Base-by-base conservation (phyloP, 1,140 invertebrate genomes). In the Drosophila tani region DNA sequence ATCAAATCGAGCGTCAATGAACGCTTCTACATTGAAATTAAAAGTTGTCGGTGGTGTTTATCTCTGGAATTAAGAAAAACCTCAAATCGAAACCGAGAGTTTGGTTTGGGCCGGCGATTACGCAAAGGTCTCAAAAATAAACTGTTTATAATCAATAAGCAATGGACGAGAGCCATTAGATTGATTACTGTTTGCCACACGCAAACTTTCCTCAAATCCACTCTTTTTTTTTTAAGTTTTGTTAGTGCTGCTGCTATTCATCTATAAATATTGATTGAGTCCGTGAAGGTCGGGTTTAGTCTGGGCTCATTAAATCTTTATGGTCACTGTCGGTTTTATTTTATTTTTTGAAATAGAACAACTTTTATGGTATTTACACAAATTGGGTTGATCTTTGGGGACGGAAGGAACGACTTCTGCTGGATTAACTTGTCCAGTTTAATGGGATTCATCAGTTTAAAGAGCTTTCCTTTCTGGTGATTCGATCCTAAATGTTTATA, bases 21-120 rank as follows among this genome's bases (percentile, higher is more conserved):
- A 88, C 84, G 84, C 81, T 79, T 65, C n/a, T 51, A 67, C 62
- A 76, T 76, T 67, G 84, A 88, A 88, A 88, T 73, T 66, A 90
- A 90, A 62, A 88, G 84, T 88, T 78, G 41, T 60, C 55, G 67
- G 32, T 7, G 67, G 53, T 59, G 46, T 69, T 67, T 68, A 9
- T 55, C 24, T 53, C 45, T 41, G 50, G 27, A 27, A 71, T 46
- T 32, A 60, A 69, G 50, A 62, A 69, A 43, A 70, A 60, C 45
- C 17, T 40, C 9, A 47, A 73, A 78, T 53, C 41, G 80, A 86
- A 86, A 86, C 66, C 46, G 77, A 90, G 73, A 88, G 84, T 88
- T 64, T 59, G 66, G 74, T 90, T 71, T 64, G 79, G 64, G 53
- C 46, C 57, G 57, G 70, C 79, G 79, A 82, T 82, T 82, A 82